Conservation (phyloP, 2,113 vertebrate genomes). For the Garra rufa region DNA sequence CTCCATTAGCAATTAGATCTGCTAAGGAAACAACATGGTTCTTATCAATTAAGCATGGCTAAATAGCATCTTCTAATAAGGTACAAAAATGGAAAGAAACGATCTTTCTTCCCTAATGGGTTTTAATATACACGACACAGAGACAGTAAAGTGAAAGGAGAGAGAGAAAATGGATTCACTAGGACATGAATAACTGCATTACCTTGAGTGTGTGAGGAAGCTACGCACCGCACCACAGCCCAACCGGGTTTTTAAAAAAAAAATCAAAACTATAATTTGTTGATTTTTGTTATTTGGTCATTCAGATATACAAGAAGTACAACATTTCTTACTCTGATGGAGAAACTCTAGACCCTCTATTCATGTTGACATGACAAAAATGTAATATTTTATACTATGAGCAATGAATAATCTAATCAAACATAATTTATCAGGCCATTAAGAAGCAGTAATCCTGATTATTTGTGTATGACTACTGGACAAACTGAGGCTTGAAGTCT, state of each 20-base stretch:
- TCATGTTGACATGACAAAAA: too few species aligned
- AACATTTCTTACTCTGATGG: neutral
- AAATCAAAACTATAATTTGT: too few species aligned
- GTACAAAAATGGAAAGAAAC: neutral
- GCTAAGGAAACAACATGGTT: conserved; percentile 14
- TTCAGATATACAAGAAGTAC: neutral
- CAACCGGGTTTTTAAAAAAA: neutral
- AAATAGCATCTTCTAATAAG: neutral
- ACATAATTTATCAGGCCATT: neutral
- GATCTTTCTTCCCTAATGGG: neutral
- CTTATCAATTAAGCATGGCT: conserved; percentile 1
- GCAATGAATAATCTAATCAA: neutral
- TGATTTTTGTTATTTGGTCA: neutral
- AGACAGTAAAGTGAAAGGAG: neutral
- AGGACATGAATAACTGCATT: too few species aligned
- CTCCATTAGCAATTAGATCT: conserved; percentile 8
- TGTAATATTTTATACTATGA: too few species aligned
- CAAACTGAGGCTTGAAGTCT: neutral
- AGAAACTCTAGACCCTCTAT: neutral
- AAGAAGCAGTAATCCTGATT: neutral
- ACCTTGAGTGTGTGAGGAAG: neutral
- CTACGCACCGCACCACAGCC: neutral
- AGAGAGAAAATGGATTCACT: neutral
- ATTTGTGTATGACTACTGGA: neutral
- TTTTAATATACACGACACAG: neutral